Evolutionary conservation across 2,888 invertebrate species (phyloP).

Genomic region (Machimus atricapillus): DNA sequence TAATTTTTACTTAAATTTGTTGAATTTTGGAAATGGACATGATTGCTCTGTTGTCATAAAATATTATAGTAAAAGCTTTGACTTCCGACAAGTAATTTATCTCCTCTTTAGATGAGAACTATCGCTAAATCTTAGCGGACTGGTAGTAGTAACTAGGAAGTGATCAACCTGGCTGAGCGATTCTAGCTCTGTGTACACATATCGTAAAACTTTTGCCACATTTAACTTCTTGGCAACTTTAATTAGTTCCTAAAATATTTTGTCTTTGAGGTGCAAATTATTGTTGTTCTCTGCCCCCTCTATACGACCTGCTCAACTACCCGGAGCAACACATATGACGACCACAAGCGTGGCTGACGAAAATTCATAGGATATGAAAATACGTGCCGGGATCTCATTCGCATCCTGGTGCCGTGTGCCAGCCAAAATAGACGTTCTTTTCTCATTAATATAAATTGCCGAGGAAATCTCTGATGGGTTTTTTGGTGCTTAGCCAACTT

Average conservation of each 20-base stretch:
- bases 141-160: neutral
- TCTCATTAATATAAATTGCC: constrained; percentile 11
- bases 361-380: neutral
- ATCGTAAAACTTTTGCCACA: constrained; percentile 2
- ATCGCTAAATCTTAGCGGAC: neutral
- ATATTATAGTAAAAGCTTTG: neutral
- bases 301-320: neutral
- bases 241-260: constrained; percentile 7
- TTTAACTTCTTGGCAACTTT: neutral
- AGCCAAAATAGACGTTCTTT: neutral
- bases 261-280: constrained; percentile 14
- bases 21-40: too few relatives aligned
- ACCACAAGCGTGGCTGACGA: neutral
- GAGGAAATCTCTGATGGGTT: neutral
- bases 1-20: too few relatives aligned
- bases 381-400: neutral
- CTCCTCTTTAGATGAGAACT: neutral
- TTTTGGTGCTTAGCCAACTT: neutral
- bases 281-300: neutral
- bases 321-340: neutral
- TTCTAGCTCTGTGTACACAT: neutral
- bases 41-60: neutral
- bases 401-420: neutral
- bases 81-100: neutral
- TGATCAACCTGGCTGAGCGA: neutral